Evolutionary conservation across 2,113 vertebrate species (phyloP), one percentile per base, ranked within the genome.

Genomic region (Panthera uncia): DNA sequence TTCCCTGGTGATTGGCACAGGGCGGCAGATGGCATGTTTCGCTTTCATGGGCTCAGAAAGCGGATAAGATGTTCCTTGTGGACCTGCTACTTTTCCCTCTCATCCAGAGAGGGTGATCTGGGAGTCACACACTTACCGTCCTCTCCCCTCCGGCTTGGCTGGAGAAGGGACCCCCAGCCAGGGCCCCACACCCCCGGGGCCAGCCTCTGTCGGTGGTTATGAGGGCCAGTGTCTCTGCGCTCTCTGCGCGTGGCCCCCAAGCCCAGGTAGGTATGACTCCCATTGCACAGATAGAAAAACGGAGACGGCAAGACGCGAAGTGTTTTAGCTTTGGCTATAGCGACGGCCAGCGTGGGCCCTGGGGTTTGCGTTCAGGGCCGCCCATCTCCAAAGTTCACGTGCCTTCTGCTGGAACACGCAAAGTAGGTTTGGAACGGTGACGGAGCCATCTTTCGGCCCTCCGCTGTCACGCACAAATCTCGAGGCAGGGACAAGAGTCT

Each of bases 331-430:
- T 38, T 5, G 16, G 45, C 25, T 5, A 36, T 31, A 10, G 27
- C 1, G 31, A 4, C 19, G 41, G 61, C 41, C 12, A 1, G n/a
- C 0, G 8, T 13, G 36, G 83, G 29, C 45, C 0, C 31, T 2
- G 33, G 41, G 23, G 25, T 41, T 25, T 41, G 41, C 19, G 16
- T 0, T 0, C 12, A 66, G n/a, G 9, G 21, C 10, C 1, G 5
- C 31, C 27, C 52, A 23, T 79, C 84, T 33, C 36, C 74, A 1
- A 19, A 87, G 55, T 9, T 31, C 41, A 31, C 0, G 7, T 1
- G 50, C 52, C 14, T 38, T 33, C 15, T 15, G 3, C 48, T 0
- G 0, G 2, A 71, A 57, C 1, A 4, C 3, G 36, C 0, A 27
- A 21, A 4, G 16, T 1, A 13, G 23, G 31, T 2, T 2, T 31